Evolutionary conservation across 2,888 invertebrate species (phyloP).

Genomic region (Andrena praecox): DNA sequence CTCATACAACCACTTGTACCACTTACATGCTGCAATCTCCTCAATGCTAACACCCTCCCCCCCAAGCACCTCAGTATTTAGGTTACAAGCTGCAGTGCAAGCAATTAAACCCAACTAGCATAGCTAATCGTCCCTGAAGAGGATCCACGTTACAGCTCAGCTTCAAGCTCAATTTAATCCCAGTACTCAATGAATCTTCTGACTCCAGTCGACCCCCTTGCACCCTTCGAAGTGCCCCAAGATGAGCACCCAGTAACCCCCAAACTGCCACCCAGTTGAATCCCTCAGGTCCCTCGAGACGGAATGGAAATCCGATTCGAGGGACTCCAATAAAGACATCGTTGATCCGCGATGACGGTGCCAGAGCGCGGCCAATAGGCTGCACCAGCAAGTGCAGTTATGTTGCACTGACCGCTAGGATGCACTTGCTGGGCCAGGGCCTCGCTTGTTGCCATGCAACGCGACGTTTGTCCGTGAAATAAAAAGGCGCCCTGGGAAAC

Average conservation of each 20-base stretch:
- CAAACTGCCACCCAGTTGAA: too few relatives aligned
- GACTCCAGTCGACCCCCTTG: too few relatives aligned
- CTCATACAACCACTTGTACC: too few relatives aligned
- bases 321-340: conserved; percentile 35
- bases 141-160: conserved; percentile 8
- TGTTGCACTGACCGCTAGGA: conserved; percentile 80
- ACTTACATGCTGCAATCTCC: too few relatives aligned
- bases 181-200: too few relatives aligned
- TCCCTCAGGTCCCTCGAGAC: too few relatives aligned
- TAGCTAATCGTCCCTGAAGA: neutral
- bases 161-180: conserved; percentile 31
- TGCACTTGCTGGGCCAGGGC: conserved; percentile 58
- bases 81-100: neutral
- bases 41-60: neutral
- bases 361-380: conserved; percentile 63
- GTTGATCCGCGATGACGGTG: conserved; percentile 62
- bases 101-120: neutral
- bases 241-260: too few relatives aligned
- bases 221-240: too few relatives aligned
- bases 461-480: conserved; percentile 63
- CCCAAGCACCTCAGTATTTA: neutral
- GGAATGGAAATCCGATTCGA: conserved; percentile 21
- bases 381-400: conserved; percentile 78
- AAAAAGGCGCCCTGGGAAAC: conserved; percentile 39
- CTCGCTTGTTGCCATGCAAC: conserved; percentile 75